Evolutionary conservation across 2,113 vertebrate species (phyloP).

Genomic region (Zosterops japonicus): DNA sequence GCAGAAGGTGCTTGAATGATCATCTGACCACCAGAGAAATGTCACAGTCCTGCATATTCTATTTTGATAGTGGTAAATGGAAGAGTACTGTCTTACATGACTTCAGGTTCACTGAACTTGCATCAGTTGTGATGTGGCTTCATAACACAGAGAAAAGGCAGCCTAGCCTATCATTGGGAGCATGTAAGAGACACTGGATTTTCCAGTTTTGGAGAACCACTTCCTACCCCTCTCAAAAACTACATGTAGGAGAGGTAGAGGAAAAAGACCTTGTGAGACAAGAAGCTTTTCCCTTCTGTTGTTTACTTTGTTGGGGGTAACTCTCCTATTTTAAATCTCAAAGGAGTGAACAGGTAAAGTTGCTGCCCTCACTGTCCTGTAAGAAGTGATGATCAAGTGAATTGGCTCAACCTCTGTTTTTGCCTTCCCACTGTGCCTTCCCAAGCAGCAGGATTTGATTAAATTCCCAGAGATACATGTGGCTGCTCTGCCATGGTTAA

Average conservation of each 20-base stretch:
- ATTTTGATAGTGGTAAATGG: neutral
- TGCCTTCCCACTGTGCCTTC: neutral
- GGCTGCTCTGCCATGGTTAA: neutral
- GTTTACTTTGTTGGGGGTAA: neutral
- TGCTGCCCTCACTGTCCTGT: neutral
- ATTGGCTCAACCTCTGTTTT: neutral
- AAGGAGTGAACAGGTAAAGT: neutral
- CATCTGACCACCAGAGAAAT: neutral
- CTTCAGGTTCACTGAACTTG: neutral
- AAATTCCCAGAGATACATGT: neutral
- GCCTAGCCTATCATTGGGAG: fast-evolving
- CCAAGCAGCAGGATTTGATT: neutral
- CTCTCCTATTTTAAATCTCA: neutral
- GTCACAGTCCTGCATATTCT: neutral
- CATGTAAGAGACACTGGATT: neutral
- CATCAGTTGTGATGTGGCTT: neutral
- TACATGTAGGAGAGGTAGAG: neutral
- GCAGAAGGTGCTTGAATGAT: neutral
- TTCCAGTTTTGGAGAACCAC: neutral
- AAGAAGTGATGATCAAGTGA: neutral
- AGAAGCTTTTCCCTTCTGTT: neutral
- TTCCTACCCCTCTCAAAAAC: neutral
- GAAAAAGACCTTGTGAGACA: neutral
- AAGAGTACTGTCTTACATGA: neutral
- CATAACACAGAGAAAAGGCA: neutral